Conservation (phyloP, 2,888 invertebrate species). For the Flabesymbios commensalis region DNA sequence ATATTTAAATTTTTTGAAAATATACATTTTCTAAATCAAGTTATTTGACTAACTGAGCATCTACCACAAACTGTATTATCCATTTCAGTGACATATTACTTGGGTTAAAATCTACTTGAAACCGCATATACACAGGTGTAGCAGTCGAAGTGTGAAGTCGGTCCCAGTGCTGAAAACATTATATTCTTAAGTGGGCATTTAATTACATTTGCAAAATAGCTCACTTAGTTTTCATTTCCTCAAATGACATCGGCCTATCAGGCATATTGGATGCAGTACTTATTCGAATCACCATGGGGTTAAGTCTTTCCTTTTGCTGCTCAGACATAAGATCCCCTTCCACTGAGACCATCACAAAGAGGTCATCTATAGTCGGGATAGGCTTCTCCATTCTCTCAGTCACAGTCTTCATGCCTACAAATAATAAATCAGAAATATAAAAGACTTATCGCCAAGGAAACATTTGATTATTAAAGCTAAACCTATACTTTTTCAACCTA, state of each 20-base stretch:
- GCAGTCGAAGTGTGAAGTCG: too few relatives aligned
- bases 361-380: constrained; percentile 49
- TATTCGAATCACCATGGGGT: constrained; percentile 58
- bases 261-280: constrained; percentile 54
- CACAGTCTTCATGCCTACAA: constrained; percentile 46
- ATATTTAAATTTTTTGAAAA: too few relatives aligned
- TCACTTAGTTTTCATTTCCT: constrained; percentile 36
- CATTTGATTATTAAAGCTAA: neutral
- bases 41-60: too few relatives aligned
- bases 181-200: neutral
- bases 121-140: too few relatives aligned
- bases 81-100: too few relatives aligned
- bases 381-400: constrained; percentile 51
- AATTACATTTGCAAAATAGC: neutral
- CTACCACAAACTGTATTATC: too few relatives aligned
- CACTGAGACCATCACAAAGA: constrained; percentile 50
- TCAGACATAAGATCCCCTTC: constrained; percentile 51
- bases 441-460: too few relatives aligned
- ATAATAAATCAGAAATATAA: constrained; percentile 9
- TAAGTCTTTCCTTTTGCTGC: constrained; percentile 47
- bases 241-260: constrained; percentile 44
- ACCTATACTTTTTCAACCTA: too few relatives aligned
- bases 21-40: too few relatives aligned
- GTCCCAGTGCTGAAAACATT: neutral
- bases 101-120: too few relatives aligned